Evolutionary conservation across 2,888 invertebrate species (phyloP), one percentile per base, ranked within the genome.

Genomic region (Bimastos eiseni): DNA sequence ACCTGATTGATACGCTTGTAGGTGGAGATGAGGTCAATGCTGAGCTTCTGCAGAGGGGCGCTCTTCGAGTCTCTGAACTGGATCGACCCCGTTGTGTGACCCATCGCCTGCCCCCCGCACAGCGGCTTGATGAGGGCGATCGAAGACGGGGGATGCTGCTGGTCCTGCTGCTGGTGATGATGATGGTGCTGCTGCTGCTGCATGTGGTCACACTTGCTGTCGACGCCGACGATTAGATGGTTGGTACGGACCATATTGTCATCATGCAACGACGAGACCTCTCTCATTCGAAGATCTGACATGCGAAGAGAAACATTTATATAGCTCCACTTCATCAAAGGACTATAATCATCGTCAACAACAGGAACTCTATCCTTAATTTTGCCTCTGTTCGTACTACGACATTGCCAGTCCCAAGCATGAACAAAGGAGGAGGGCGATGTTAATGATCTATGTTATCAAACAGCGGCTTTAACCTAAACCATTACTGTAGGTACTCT

Each of bases 1-100:
- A 99, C 99, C 97, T 99, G 99, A 96, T 99, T 99, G 96, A 99
- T 99, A 96, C 98, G 98, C 96, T 99, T 99, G 96, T 99, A 99
- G 94, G 99, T 99, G 96, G 99, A 99, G 96, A 99, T 99, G 96
- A 99, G 97, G 96, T 99, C 99, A 95, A 99, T 98, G 96, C 98
- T 98, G 94, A 99, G 97, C 91, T 99, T 99, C 94, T 98, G 96
- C 94, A 99, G 96, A 89, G 99, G 99, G 3, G 95, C 95, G 15
- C 93, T 92, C 86, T 93, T 92, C 34, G 95, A 94, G 91, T 95
- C 94, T 30, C 95, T 33, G 70, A 90, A 91, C 34, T 37, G 37
- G 37, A 36, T 90, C 3, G n/a, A 24, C 5, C 83, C 86, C 37
- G 86, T 13, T 19, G 37, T 90, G 13, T 38, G 36, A 24, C 83